Evolutionary conservation across 2,113 vertebrate species (phyloP).

Genomic region (Lutjanus erythropterus): DNA sequence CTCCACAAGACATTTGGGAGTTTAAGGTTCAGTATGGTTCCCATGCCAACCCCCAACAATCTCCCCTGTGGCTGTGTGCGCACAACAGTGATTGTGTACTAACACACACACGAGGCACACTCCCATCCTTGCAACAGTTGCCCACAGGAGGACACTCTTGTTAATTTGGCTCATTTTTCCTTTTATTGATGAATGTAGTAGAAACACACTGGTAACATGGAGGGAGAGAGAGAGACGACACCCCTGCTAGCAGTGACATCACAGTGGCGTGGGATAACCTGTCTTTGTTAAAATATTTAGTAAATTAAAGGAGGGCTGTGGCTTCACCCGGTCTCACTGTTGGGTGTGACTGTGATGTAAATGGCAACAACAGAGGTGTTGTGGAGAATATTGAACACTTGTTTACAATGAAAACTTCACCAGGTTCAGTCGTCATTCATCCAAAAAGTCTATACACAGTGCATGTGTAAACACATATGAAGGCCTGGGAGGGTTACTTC

Average conservation of each 20-base stretch:
- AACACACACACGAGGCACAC: background rate
- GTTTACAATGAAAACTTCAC: slow-evolving; percentile 4
- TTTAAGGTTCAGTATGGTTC: background rate
- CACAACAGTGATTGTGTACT: background rate
- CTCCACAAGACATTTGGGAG: background rate
- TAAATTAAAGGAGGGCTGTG: too few relatives aligned
- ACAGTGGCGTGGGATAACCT: too few relatives aligned
- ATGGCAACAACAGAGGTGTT: background rate
- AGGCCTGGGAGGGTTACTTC: too few relatives aligned
- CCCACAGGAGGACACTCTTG: background rate
- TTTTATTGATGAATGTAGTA: background rate
- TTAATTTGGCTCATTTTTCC: background rate
- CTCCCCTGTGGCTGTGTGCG: background rate
- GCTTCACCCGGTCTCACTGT: background rate
- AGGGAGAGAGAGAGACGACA: background rate
- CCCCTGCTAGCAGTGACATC: too few relatives aligned
- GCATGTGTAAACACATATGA: too few relatives aligned
- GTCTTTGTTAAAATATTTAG: too few relatives aligned
- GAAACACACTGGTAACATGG: background rate
- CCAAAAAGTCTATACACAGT: too few relatives aligned
- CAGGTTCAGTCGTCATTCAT: too few relatives aligned
- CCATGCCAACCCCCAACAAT: background rate
- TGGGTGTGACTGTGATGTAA: slow-evolving; percentile 8
- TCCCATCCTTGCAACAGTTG: background rate
- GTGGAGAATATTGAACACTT: background rate